Base-by-base conservation (phyloP, 2,797 vertebrate genomes). In the Periophthalmus magnuspinnatus region DNA sequence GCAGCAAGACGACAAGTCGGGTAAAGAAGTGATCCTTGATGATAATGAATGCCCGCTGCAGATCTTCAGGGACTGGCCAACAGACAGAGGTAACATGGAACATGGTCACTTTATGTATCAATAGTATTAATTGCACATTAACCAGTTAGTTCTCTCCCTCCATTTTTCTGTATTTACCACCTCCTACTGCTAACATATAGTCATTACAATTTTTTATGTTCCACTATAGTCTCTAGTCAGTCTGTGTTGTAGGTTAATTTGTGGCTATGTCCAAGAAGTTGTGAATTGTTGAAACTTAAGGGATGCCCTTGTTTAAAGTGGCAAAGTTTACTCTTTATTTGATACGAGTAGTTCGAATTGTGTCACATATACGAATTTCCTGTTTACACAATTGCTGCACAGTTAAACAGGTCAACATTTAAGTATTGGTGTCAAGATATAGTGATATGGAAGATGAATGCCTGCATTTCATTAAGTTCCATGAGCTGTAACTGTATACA, bases 21-120 rank as follows among this genome's bases (percentile, higher is more conserved):
- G 95, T 60, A 97, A 96, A 79, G 97, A 99, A 75, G 87, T 75
- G 32, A 92, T 98, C 77, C 93, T 99, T 59, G 97, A 98, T 28
- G 97, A 99, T 57, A 76, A 88, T 0, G 97, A 98, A 78, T 99
- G 96, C 83, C 97, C 97, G 4, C 92, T 99, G 78, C 97, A 99
- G 77, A 97, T 98, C 91, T 97, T 98, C 92, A 94, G 96, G 86
- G 97, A 98, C 71, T 98, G 97, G 97, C 96, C 97, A 60, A 94
- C 93, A 62, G 97, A 99, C 86, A 95, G 95, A 95, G 97, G 97
- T 98, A 83, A 72, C 1, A 41, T 24, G 11, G 14, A 48, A 8
- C 41, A 47, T 9, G 14, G 14, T 47, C 9, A 13, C 14, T 45
- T 41, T 45, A 45, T 45, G 45, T 16, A 5, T 11, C 13, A 41